Conservation (phyloP, 1,140 invertebrate species). For the Drosophila pseudoananassae region DNA sequence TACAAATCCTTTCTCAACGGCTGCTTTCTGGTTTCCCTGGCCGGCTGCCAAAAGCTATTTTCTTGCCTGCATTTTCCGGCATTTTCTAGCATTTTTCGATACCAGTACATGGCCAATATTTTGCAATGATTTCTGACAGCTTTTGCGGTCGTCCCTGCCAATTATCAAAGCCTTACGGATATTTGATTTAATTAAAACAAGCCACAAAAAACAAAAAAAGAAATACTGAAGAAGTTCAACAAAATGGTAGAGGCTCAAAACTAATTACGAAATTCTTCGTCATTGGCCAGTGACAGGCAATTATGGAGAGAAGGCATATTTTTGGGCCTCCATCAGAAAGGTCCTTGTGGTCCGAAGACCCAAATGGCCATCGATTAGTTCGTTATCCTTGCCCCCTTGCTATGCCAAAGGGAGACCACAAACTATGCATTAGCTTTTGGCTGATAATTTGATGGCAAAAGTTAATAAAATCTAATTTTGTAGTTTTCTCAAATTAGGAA, state of each 20-base stretch:
- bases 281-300: slow-evolving; percentile 47
- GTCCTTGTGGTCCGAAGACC: slow-evolving; percentile 20
- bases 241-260: slow-evolving; percentile 26
- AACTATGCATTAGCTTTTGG: not conserved
- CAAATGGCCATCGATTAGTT: slow-evolving; percentile 21
- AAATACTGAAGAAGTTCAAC: slow-evolving; percentile 6
- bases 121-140: slow-evolving; percentile 75
- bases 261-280: slow-evolving; percentile 48
- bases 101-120: slow-evolving; percentile 60
- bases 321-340: slow-evolving; percentile 11
- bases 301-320: slow-evolving; percentile 35
- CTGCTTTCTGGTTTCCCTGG: slow-evolving; percentile 35
- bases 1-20: slow-evolving; percentile 62
- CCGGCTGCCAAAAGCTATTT: slow-evolving; percentile 45
- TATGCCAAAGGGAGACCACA: not conserved
- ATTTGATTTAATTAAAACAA: slow-evolving; percentile 66
- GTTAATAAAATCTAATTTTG: too few species aligned
- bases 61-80: slow-evolving; percentile 17
- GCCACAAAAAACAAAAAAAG: slow-evolving; percentile 23
- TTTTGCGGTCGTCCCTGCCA: slow-evolving; percentile 40
- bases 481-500: not conserved
- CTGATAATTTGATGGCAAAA: not conserved
- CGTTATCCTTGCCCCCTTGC: not conserved
- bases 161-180: slow-evolving; percentile 58
- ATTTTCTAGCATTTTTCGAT: slow-evolving; percentile 1